Base-by-base conservation (phyloP, 2,888 invertebrate genomes). In the Geophilus truncorum region DNA sequence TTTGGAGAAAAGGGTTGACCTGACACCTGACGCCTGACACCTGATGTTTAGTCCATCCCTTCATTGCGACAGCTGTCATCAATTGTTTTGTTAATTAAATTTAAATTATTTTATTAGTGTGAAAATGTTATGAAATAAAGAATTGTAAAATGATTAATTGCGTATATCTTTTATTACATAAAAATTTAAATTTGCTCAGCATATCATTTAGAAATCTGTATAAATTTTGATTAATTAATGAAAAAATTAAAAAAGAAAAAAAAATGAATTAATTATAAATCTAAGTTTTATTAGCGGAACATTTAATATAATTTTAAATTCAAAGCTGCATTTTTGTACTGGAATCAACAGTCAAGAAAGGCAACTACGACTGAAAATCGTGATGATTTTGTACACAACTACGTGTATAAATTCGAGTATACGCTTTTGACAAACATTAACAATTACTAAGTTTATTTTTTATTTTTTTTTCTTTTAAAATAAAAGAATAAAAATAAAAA, bases 271-370 rank as follows among this genome's bases (percentile, higher is more conserved):
- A 77, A 76, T 76, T 25, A 77, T 36, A 30, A 77, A 32, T 36
- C 77, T 77, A 77, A 18, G 77, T 77, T 77, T 45, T 77, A 77
- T 77, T 77, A 36, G 77, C 77, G 36, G 77, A 77, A 77, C 77
- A 77, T 36, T 77, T 6, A 77, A 77, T 77, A 77, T 77, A 77
- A 77, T 77, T 77, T 77, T 7, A 77, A 34, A 32, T 75, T 75
- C 75, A 75, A n/a, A 77, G 77, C 77, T 77, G 77, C 77, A 77
- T 15, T 77, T n/a, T 77, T 77, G 36, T 34, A 77, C 77, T 77
- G 77, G 77, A 36, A 77, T 36, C 77, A 77, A 77, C 77, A 77
- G 34, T 77, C 77, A 77, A 34, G 77, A 30, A 32, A 77, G 36
- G 34, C 36, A 77, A 77, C 77, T 62, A 62, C 62, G 62, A 62